Conservation (phyloP, 1,140 invertebrate species). For the Dreissena polymorpha region DNA sequence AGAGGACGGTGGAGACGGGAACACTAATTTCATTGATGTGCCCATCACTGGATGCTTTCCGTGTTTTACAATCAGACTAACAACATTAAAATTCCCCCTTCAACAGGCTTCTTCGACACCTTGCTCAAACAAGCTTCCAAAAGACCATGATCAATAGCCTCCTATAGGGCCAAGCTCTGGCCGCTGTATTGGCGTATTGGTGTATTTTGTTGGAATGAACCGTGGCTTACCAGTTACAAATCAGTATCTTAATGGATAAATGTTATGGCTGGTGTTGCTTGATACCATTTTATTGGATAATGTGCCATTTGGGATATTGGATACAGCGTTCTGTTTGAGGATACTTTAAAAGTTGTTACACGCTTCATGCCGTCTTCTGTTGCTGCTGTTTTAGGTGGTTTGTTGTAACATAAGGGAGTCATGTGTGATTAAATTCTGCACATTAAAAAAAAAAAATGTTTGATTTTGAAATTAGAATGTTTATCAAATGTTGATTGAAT, state of each 20-base stretch:
- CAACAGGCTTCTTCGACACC: slow-evolving; percentile 36
- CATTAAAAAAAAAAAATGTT: no score
- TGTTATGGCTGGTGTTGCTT: slow-evolving; percentile 37
- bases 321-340: not conserved
- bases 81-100: slow-evolving; percentile 37
- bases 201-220: slow-evolving; percentile 21
- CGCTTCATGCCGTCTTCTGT: no score
- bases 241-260: slow-evolving; percentile 45
- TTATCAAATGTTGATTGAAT: no score
- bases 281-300: slow-evolving; percentile 43
- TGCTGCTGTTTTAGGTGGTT: no score
- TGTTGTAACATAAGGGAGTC: no score
- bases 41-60: not conserved
- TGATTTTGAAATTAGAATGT: no score
- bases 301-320: slow-evolving; percentile 24
- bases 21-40: slow-evolving; percentile 51
- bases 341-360: no score
- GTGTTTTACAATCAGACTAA: slow-evolving; percentile 34
- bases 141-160: slow-evolving; percentile 41
- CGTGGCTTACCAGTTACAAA: slow-evolving; percentile 44
- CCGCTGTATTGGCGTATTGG: not conserved
- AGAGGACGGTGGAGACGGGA: slow-evolving; percentile 12
- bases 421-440: no score
- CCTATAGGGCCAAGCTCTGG: not conserved
- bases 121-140: slow-evolving; percentile 31